Evolutionary conservation across 1,140 invertebrate species (phyloP), one percentile per base, ranked within the genome.

Genomic region (Halesus radiatus): DNA sequence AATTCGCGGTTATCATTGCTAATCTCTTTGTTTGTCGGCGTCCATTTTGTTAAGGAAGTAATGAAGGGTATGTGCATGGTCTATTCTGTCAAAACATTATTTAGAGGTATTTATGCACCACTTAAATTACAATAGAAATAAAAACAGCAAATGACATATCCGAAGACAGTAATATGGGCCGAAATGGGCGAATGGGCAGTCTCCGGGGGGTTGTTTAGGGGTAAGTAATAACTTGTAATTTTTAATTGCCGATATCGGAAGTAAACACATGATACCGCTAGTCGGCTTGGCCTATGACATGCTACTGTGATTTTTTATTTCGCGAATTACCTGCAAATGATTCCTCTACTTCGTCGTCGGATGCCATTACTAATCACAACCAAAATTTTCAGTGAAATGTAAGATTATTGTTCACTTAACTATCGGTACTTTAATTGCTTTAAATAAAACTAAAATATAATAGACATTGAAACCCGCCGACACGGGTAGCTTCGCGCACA

Each of bases 331-430:
- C 94, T 91, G 93, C 93, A 86, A 92, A 94, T 87, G 91, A 93
- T 85, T 94, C 94, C 85, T 94, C 94, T 85, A 94, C 90, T 90
- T 94, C 93, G 84, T 94, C 94, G 86, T 94, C 94, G 80, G 94
- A 95, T 85, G 94, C 94, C 94, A 95, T 94, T 87, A 62, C 29
- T 74, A 53, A 74, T 79, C 70, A 75, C 68, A 64, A 79, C 78
- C 78, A 66, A 75, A 52, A 50, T 50, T 62, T 64, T 37, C 18
- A 76, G 20, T 64, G 37, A 76, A 76, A 64, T 45, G 32, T 29
- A 53, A 13, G n/a, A 54, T 29, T 66, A 52, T 78, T 54, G 23
- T 68, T 78, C 64, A 78, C 76, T 78, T 53, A 78, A 52, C 50
- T 66, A 64, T 70, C 23, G 52, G 26, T 62, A 62, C 56, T 52